Conservation (phyloP, 2,888 invertebrate species). For the Holacanthella duospinosa region DNA sequence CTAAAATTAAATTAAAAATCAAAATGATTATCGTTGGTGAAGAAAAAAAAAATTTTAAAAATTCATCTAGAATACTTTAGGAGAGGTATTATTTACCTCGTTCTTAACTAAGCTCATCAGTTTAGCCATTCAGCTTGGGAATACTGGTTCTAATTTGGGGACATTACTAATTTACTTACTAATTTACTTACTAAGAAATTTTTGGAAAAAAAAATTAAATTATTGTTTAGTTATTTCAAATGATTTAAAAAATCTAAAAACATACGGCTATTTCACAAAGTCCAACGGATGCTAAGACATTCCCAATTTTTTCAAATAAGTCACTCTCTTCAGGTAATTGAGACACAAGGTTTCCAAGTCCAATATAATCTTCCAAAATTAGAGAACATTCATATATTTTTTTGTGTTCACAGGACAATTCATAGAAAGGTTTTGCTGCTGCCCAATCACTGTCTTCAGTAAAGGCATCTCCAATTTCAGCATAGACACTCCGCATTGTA, state of each 20-base stretch:
- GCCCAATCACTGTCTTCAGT: constrained; percentile 51
- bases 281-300: constrained; percentile 67
- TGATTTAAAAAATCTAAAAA: too few relatives aligned
- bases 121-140: too few relatives aligned
- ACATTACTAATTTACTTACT: too few relatives aligned
- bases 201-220: too few relatives aligned
- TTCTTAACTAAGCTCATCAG: too few relatives aligned
- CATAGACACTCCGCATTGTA: constrained; percentile 27
- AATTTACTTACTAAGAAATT: too few relatives aligned
- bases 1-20: constrained; percentile 5
- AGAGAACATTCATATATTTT: constrained; percentile 80
- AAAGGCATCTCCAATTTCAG: constrained; percentile 41
- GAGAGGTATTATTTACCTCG: too few relatives aligned
- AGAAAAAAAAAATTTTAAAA: not conserved
- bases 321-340: constrained; percentile 67
- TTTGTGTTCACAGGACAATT: constrained; percentile 71
- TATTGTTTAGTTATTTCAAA: too few relatives aligned
- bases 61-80: too few relatives aligned
- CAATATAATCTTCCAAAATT: constrained; percentile 75
- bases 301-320: constrained; percentile 60
- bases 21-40: too few relatives aligned
- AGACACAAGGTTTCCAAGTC: constrained; percentile 50
- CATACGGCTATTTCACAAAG: constrained; percentile 68
- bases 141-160: too few relatives aligned
- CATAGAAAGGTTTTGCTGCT: constrained; percentile 64